A percentile compares a stretch with the other conserved stretches of the same genome.
phyloP scores from a whole-genome alignment of 2,113 vertebrate species.

The Laticauda colubrina region DNA sequence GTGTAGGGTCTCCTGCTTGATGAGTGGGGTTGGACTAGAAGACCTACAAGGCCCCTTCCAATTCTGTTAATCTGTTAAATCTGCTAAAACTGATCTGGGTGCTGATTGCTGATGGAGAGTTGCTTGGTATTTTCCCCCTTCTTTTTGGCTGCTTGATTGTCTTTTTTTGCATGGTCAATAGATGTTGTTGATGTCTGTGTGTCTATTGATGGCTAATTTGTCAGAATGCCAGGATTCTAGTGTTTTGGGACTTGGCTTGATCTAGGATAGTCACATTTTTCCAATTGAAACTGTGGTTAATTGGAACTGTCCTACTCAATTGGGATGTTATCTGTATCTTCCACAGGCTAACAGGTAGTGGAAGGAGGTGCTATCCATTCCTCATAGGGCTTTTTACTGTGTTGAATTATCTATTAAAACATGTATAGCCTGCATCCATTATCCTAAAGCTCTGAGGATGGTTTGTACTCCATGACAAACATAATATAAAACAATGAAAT shows the following conservation, averaged over 20 bases:
- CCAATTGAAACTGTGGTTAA: background rate
- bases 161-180: background rate
- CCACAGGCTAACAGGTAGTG: background rate
- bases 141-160: background rate
- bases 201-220: background rate
- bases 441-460: background rate
- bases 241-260: background rate
- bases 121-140: background rate
- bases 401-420: background rate
- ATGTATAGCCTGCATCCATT: background rate
- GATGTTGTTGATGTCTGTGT: background rate
- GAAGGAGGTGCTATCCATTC: background rate
- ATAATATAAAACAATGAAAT: background rate
- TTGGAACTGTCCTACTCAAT: background rate
- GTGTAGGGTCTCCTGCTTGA: too few relatives aligned
- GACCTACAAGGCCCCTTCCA: too few relatives aligned
- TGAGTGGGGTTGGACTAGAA: too few relatives aligned
- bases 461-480: background rate
- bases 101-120: background rate
- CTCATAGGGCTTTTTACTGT: background rate
- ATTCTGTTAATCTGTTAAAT: too few relatives aligned
- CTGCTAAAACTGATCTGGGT: background rate
- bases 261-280: background rate
- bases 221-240: background rate
- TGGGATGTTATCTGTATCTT: background rate